These are phyloP conservation scores for Typhlichthys subterraneus DNA, from an alignment of 2,797 vertebrate species.

Conservation along the genomic window DNA sequence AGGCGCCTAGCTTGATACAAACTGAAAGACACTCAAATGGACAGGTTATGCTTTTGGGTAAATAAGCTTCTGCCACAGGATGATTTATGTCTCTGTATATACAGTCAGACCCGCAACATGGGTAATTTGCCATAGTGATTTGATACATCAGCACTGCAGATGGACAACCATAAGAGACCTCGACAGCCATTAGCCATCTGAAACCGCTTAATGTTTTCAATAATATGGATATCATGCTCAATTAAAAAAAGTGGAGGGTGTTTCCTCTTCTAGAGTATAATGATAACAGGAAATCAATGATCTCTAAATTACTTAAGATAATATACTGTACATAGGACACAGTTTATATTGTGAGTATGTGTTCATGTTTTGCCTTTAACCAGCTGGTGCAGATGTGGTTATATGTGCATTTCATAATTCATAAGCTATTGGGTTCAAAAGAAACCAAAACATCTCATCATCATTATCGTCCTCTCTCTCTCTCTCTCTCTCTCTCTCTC, in stretches of 20 bases:
- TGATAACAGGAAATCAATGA: neutral
- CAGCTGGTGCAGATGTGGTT: too few species aligned
- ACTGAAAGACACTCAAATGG: too few species aligned
- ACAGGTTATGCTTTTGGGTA: conserved; percentile 1
- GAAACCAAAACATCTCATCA: conserved; percentile 11
- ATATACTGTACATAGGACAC: neutral
- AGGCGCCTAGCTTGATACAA: too few species aligned
- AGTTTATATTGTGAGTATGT: neutral
- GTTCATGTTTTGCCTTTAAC: too few species aligned
- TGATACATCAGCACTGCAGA: conserved; percentile 42
- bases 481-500: conserved; percentile 20
- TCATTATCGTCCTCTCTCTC: conserved; percentile 2
- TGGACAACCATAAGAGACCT: conserved; percentile 37
- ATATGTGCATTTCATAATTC: conserved; percentile 5
- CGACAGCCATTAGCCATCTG: conserved; percentile 28
- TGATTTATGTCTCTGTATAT: conserved; percentile 31
- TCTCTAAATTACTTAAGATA: neutral
- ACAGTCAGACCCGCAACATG: conserved; percentile 22
- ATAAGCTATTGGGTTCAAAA: conserved; percentile 31
- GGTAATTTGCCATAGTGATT: conserved; percentile 52
- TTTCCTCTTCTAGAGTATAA: neutral
- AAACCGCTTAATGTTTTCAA: conserved; percentile 1
- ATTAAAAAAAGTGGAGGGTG: neutral
- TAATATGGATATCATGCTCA: neutral
- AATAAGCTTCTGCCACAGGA: conserved; percentile 36